These are phyloP conservation scores for Orchesellides sinensis DNA, from an alignment of 2,888 invertebrate genomes.

Conservation along the genomic window DNA sequence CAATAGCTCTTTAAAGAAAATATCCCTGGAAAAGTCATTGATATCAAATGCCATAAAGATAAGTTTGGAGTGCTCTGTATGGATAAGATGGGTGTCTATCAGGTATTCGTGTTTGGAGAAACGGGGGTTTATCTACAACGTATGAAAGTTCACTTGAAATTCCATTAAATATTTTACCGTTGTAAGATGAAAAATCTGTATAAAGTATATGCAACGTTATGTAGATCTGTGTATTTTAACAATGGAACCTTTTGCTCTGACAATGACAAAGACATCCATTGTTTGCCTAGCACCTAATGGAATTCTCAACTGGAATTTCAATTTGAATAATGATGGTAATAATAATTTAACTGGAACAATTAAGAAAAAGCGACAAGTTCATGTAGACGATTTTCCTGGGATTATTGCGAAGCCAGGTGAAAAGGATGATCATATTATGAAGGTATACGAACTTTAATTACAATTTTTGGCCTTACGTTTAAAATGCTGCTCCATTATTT, in stretches of 20 bases:
- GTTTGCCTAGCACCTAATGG: conserved; percentile 50
- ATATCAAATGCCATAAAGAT: conserved; percentile 33
- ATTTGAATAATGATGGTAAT: conserved; percentile 7
- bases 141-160: conserved; percentile 5
- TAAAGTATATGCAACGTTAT: neutral
- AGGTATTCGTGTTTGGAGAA: conserved; percentile 32
- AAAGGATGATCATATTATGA: conserved; percentile 38
- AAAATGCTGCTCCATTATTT: neutral
- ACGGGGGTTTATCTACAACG: conserved; percentile 33
- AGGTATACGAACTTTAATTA: conserved; percentile 5
- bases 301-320: conserved; percentile 49
- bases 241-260: conserved; percentile 50
- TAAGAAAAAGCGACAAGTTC: conserved; percentile 47
- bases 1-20: conserved; percentile 40
- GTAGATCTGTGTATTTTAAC: conserved; percentile 39
- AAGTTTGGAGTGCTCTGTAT: conserved; percentile 42
- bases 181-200: neutral
- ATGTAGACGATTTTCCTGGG: conserved; percentile 51
- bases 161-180: neutral
- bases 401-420: conserved; percentile 54
- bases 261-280: conserved; percentile 45
- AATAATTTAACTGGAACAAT: conserved; percentile 41
- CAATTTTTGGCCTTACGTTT: neutral
- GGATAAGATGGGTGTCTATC: conserved; percentile 47
- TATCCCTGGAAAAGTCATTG: conserved; percentile 50